A percentile compares a stretch with the other conserved stretches of the same genome.
These are phyloP conservation scores for Ophion ventricosus DNA, from an alignment of 2,888 invertebrate genomes.

Conservation along the genomic window DNA sequence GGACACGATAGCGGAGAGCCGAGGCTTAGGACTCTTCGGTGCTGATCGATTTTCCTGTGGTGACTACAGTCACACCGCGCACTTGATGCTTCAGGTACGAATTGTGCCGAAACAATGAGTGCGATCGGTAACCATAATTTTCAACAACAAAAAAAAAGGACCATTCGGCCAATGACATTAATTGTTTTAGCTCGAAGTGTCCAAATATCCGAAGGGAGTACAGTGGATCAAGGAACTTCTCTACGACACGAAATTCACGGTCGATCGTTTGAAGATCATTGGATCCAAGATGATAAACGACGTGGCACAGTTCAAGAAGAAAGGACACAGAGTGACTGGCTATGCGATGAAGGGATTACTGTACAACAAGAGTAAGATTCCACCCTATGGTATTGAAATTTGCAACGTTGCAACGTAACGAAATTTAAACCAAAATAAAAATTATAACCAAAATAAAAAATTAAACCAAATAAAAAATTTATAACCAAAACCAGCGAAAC, in stretches of 20 bases:
- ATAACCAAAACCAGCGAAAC: too few relatives aligned
- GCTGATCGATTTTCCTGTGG: conserved; percentile 88
- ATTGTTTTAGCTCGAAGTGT: conserved; percentile 87
- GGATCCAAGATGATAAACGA: conserved; percentile 93
- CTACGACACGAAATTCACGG: conserved; percentile 88
- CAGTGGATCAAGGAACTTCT: conserved; percentile 91
- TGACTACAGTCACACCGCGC: conserved; percentile 88
- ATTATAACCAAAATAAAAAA: too few relatives aligned
- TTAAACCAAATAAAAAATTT: too few relatives aligned
- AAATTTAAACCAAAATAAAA: too few relatives aligned
- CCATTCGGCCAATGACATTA: not conserved
- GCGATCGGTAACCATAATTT: not conserved
- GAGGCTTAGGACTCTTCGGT: conserved; percentile 87
- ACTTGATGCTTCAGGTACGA: conserved; percentile 88
- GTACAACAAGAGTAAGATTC: conserved; percentile 85
- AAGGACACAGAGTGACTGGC: conserved; percentile 88
- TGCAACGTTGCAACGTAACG: not conserved
- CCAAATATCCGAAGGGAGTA: conserved; percentile 90
- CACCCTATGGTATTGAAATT: conserved; percentile 9
- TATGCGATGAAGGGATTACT: conserved; percentile 86
- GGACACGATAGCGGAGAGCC: conserved; percentile 88
- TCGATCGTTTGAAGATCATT: conserved; percentile 90
- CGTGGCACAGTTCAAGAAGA: conserved; percentile 89
- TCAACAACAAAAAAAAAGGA: not conserved
- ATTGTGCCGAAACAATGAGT: not conserved